These are phyloP conservation scores for cattle (Bos taurus) DNA, from an alignment of 2,113 vertebrate genomes.

Conservation along the genomic window DNA sequence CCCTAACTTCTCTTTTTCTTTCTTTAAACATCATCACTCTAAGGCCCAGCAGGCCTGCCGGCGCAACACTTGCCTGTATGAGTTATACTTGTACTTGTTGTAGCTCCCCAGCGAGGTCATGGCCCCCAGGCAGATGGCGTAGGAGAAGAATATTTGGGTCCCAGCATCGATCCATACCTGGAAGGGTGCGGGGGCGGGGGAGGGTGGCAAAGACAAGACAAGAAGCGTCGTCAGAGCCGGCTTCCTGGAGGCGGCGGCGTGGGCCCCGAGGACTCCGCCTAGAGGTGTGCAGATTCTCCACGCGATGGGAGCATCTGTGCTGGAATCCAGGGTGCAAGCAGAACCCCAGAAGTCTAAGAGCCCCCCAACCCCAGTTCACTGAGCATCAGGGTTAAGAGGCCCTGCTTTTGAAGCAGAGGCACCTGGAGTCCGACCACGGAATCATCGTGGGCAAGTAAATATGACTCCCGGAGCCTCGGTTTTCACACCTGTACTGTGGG, in stretches of 20 bases:
- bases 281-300: rapidly evolving
- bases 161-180: slow-evolving; percentile 99
- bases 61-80: slow-evolving; percentile 93
- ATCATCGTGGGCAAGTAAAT: neutral
- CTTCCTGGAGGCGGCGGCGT: rapidly evolving
- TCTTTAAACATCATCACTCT: slow-evolving; percentile 70
- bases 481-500: neutral
- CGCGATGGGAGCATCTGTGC: neutral
- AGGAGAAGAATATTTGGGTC: slow-evolving; percentile 99
- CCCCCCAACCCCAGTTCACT: neutral
- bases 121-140: slow-evolving; percentile 98
- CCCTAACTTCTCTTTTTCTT: slow-evolving; percentile 72
- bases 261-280: neutral
- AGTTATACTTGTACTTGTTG: slow-evolving; percentile 99
- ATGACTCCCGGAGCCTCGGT: rapidly evolving
- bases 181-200: neutral
- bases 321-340: neutral
- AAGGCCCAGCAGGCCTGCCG: slow-evolving; percentile 78
- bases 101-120: slow-evolving; percentile 99
- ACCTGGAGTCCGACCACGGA: neutral
- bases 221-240: neutral
- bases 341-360: neutral
- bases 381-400: neutral
- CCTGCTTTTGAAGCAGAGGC: neutral
- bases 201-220: slow-evolving; percentile 38